Conservation (phyloP, 1,140 invertebrate genomes). For the Drosophila grimshawi region DNA sequence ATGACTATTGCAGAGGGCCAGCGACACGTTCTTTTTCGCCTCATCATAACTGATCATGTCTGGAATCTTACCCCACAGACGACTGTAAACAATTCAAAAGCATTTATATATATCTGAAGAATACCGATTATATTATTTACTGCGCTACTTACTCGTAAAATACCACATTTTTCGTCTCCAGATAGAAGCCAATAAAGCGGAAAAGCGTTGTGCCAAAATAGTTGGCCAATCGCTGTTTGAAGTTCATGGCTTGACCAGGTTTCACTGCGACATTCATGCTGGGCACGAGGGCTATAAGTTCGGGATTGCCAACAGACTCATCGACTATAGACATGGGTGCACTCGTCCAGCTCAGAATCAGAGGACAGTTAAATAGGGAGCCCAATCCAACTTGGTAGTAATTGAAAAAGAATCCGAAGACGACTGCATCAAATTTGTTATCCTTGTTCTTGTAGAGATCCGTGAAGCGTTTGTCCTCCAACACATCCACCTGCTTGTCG, state of each 20-base stretch:
- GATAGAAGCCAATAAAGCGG: constrained; percentile 1
- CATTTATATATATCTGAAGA: no score
- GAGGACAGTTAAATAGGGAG: constrained; percentile 64
- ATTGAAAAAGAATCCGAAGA: constrained; percentile 75
- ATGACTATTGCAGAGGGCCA: constrained; percentile 72
- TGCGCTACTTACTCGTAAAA: constrained; percentile 55
- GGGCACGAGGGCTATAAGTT: constrained; percentile 52
- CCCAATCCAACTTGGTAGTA: constrained; percentile 64
- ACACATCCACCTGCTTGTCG: constrained; percentile 61
- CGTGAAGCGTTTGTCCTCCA: constrained; percentile 63
- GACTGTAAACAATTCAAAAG: constrained; percentile 18
- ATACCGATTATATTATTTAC: no score
- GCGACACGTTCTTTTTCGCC: constrained; percentile 69
- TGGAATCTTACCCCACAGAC: constrained; percentile 50
- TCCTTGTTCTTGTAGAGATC: constrained; percentile 68
- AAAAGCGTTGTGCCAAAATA: constrained; percentile 32
- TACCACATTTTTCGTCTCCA: constrained; percentile 25
- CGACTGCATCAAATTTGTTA: constrained; percentile 70
- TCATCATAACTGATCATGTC: constrained; percentile 44
- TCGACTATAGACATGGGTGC: constrained; percentile 55
- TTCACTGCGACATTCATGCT: constrained; percentile 45
- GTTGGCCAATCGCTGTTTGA: constrained; percentile 54
- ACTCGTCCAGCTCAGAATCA: constrained; percentile 62
- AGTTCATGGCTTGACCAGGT: constrained; percentile 58
- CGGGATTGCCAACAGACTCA: constrained; percentile 64